A percentile compares a stretch with the other conserved stretches of the same genome.
Evolutionary conservation across 2,113 vertebrate species (phyloP).

Genomic region (Ancistrus triradiatus): DNA sequence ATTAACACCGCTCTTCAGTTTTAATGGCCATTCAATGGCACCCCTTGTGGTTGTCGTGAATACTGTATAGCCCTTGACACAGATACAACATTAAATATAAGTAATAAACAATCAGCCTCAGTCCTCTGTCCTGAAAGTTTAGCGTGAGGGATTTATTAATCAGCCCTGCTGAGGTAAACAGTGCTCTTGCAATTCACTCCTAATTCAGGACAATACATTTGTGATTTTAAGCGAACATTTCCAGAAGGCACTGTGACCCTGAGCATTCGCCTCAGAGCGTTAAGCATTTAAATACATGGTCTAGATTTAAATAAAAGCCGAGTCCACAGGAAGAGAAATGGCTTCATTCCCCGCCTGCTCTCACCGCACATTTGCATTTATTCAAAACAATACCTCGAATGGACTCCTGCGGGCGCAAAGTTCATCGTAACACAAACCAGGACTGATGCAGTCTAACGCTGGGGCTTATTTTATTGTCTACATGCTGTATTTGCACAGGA

Average conservation of each 20-base stretch:
- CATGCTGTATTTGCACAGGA: not conserved
- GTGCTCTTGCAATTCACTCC: too few species aligned
- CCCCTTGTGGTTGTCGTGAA: too few species aligned
- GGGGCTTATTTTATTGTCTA: conserved; percentile 1
- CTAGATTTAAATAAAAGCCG: conserved; percentile 30
- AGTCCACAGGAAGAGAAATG: conserved; percentile 20
- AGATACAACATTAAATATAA: too few species aligned
- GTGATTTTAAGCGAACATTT: not conserved
- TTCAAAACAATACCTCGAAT: conserved; percentile 12
- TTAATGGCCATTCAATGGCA: too few species aligned
- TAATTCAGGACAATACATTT: too few species aligned
- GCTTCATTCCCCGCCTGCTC: conserved; percentile 22
- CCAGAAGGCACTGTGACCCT: not conserved
- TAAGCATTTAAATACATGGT: conserved; percentile 13
- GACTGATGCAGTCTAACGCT: not conserved
- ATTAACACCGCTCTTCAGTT: too few species aligned
- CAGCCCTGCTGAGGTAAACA: too few species aligned
- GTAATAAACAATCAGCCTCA: too few species aligned
- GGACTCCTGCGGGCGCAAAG: not conserved
- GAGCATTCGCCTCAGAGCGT: conserved; percentile 1
- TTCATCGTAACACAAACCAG: not conserved
- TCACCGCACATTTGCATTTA: conserved; percentile 27
- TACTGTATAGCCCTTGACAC: too few species aligned
- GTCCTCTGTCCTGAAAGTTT: too few species aligned
- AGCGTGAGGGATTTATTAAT: too few species aligned